Conservation (phyloP, 2,888 invertebrate genomes). For the Scaptomyza cyrtandrae region DNA sequence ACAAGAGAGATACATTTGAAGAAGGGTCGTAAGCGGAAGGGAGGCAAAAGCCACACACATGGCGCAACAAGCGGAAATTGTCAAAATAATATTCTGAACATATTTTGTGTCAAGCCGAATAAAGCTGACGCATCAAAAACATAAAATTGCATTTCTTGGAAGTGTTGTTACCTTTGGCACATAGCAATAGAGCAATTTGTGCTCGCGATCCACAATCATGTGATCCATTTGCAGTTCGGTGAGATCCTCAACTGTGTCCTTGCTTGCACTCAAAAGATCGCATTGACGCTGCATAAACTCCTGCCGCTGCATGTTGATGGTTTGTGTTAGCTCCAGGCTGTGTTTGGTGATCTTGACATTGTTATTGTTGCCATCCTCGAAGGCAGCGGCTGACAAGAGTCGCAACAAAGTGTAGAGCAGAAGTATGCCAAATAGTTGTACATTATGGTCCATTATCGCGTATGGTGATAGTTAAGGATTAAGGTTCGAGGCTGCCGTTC, state of each 20-base stretch:
- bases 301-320: slow-evolving; percentile 87
- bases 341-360: slow-evolving; percentile 85
- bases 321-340: slow-evolving; percentile 87
- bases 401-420: slow-evolving; percentile 53
- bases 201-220: slow-evolving; percentile 92
- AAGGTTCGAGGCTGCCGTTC: background rate
- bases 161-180: slow-evolving; percentile 91
- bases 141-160: slow-evolving; percentile 14
- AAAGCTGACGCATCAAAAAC: slow-evolving; percentile 25
- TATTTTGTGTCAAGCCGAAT: background rate
- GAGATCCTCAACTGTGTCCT: slow-evolving; percentile 84
- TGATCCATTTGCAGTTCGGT: slow-evolving; percentile 89
- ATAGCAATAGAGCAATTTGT: slow-evolving; percentile 95
- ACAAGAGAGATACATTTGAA: slow-evolving; percentile 19
- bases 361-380: slow-evolving; percentile 83
- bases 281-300: slow-evolving; percentile 88
- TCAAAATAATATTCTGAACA: slow-evolving; percentile 13
- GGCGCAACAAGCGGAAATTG: slow-evolving; percentile 17
- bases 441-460: slow-evolving; percentile 46
- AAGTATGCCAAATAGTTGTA: slow-evolving; percentile 36
- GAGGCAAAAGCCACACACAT: slow-evolving; percentile 41
- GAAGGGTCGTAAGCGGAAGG: slow-evolving; percentile 39
- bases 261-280: slow-evolving; percentile 85
- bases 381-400: slow-evolving; percentile 66
- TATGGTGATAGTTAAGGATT: slow-evolving; percentile 6